A percentile compares a stretch with the other conserved stretches of the same genome.
Evolutionary conservation across 2,113 vertebrate genomes (phyloP).

Genomic region (Oryzias javanicus): DNA sequence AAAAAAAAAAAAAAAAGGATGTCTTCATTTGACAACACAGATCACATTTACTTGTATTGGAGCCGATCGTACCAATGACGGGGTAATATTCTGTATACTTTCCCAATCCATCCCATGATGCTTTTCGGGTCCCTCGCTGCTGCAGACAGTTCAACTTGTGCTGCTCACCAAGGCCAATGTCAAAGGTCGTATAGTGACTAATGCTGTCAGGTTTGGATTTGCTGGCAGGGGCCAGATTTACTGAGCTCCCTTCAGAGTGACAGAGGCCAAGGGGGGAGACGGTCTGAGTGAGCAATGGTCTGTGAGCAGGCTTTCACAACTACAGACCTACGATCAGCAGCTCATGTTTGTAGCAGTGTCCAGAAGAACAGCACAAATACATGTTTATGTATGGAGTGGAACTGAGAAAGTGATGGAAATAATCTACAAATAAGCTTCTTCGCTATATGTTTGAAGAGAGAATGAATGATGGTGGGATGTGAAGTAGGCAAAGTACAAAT

Average conservation of each 20-base stretch:
- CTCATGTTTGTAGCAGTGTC: slow-evolving; percentile 29
- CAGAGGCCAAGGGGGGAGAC: slow-evolving; percentile 75
- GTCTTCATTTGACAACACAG: slow-evolving; percentile 92
- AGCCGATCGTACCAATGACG: slow-evolving; percentile 99
- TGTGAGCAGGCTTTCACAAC: slow-evolving; percentile 36
- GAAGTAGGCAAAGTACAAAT: slow-evolving; percentile 24
- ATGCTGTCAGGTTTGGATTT: slow-evolving; percentile 69
- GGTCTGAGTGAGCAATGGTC: slow-evolving; percentile 80
- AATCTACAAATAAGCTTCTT: slow-evolving; percentile 30
- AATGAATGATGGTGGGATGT: slow-evolving; percentile 41
- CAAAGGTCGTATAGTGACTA: slow-evolving; percentile 91
- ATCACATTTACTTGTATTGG: slow-evolving; percentile 93
- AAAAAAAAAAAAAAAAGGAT: slow-evolving; percentile 71
- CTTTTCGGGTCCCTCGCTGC: slow-evolving; percentile 99
- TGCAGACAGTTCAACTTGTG: slow-evolving; percentile 99
- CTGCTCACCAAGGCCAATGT: slow-evolving; percentile 99
- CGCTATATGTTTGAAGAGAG: slow-evolving; percentile 26
- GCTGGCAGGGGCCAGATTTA: slow-evolving; percentile 67
- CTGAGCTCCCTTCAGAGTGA: slow-evolving; percentile 65
- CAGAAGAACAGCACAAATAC: slow-evolving; percentile 17
- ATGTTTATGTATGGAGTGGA: slow-evolving; percentile 43
- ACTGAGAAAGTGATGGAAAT: slow-evolving; percentile 36
- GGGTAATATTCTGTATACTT: slow-evolving; percentile 99
- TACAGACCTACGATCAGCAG: slow-evolving; percentile 40
- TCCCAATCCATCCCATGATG: slow-evolving; percentile 99